These are phyloP conservation scores for Micrastur ruficollis DNA, from an alignment of 2,797 vertebrate genomes.

Conservation along the genomic window DNA sequence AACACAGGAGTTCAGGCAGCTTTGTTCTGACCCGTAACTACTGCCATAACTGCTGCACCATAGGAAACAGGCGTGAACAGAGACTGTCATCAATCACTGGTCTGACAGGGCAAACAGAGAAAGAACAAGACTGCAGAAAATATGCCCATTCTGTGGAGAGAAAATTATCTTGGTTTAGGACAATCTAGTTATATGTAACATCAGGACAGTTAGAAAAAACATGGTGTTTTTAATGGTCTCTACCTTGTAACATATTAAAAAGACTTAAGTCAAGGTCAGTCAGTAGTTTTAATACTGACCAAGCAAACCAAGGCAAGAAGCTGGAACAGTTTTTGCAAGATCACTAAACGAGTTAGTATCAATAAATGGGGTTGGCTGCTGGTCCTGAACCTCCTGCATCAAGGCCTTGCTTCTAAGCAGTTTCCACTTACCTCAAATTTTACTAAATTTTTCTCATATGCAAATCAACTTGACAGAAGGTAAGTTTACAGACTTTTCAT, in stretches of 20 bases:
- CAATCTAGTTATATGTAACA: rapidly evolving
- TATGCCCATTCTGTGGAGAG: rapidly evolving
- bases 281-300: background rate
- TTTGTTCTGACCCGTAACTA: background rate
- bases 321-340: background rate
- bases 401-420: background rate
- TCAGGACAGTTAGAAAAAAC: background rate
- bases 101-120: background rate
- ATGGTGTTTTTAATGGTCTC: background rate
- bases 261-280: background rate
- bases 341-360: background rate
- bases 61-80: background rate
- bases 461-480: background rate
- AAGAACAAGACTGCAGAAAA: background rate
- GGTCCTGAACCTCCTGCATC: background rate
- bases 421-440: background rate
- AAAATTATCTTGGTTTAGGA: background rate
- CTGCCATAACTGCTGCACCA: background rate
- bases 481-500: background rate
- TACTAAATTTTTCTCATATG: background rate
- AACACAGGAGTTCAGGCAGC: background rate
- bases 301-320: background rate
- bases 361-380: background rate
- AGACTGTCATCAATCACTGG: background rate
- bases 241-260: rapidly evolving